Evolutionary conservation across 2,888 invertebrate species (phyloP).

Genomic region (Xylota sylvarum): DNA sequence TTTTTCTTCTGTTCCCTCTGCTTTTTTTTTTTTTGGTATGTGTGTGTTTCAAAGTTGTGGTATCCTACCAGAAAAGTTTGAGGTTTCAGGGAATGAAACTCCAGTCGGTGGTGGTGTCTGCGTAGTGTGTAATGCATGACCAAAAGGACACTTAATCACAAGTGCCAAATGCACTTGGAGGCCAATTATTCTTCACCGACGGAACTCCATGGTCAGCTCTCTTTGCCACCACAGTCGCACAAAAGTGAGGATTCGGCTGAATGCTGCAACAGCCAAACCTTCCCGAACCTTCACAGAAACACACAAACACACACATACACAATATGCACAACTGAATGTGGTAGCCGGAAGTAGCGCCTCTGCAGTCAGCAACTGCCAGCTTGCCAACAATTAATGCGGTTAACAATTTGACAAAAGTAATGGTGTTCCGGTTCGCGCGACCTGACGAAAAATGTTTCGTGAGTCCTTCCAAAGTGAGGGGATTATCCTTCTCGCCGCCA

Average conservation of each 20-base stretch:
- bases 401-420: constrained; percentile 77
- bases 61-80: constrained; percentile 73
- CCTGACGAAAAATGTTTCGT: constrained; percentile 71
- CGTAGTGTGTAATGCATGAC: constrained; percentile 76
- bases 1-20: constrained; percentile 57
- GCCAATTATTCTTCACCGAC: constrained; percentile 72
- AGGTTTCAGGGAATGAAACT: constrained; percentile 67
- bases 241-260: constrained; percentile 52
- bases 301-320: not conserved
- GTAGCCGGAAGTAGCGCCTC: constrained; percentile 73
- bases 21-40: constrained; percentile 14
- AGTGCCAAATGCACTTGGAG: constrained; percentile 77
- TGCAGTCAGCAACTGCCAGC: constrained; percentile 75
- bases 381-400: constrained; percentile 76
- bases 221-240: constrained; percentile 21
- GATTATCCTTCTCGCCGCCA: constrained; percentile 10
- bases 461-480: constrained; percentile 5
- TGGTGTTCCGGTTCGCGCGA: constrained; percentile 67
- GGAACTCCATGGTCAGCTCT: constrained; percentile 53
- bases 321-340: constrained; percentile 34
- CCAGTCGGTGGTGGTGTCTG: constrained; percentile 40
- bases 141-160: constrained; percentile 77
- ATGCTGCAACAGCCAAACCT: constrained; percentile 50
- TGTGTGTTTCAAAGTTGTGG: constrained; percentile 51
- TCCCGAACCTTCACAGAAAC: not conserved